phyloP scores from a whole-genome alignment of 2,888 invertebrate genomes.

The Andrena minutula region DNA sequence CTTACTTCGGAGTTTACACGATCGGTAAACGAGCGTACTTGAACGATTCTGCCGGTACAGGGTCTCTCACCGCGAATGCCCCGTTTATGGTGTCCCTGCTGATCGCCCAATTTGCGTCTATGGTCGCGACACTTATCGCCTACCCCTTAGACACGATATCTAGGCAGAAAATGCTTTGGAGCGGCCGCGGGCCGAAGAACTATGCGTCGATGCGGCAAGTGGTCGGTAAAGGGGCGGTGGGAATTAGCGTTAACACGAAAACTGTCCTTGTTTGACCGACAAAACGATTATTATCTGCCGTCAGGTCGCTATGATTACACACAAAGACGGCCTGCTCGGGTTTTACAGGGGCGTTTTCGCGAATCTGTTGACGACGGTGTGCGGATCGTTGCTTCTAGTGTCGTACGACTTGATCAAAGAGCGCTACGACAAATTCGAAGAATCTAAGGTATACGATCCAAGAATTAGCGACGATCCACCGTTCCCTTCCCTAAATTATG shows the following conservation, averaged over 20 bases:
- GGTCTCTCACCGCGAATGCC: background rate
- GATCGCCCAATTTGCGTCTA: constrained; percentile 30
- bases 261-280: background rate
- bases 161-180: constrained; percentile 55
- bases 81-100: constrained; percentile 38
- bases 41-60: background rate
- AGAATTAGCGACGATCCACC: background rate
- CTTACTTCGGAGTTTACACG: constrained; percentile 42
- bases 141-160: constrained; percentile 57
- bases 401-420: constrained; percentile 40
- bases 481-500: background rate
- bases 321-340: constrained; percentile 32
- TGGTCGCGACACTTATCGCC: constrained; percentile 24
- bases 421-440: background rate
- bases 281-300: background rate
- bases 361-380: constrained; percentile 42
- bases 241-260: background rate
- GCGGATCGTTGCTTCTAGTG: constrained; percentile 37
- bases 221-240: constrained; percentile 28
- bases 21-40: constrained; percentile 26
- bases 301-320: constrained; percentile 28
- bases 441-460: constrained; percentile 1
- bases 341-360: constrained; percentile 49
- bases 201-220: constrained; percentile 10
- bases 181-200: constrained; percentile 28